Conservation (phyloP, 1,140 invertebrate species). For the Drosophila paulistorum region DNA sequence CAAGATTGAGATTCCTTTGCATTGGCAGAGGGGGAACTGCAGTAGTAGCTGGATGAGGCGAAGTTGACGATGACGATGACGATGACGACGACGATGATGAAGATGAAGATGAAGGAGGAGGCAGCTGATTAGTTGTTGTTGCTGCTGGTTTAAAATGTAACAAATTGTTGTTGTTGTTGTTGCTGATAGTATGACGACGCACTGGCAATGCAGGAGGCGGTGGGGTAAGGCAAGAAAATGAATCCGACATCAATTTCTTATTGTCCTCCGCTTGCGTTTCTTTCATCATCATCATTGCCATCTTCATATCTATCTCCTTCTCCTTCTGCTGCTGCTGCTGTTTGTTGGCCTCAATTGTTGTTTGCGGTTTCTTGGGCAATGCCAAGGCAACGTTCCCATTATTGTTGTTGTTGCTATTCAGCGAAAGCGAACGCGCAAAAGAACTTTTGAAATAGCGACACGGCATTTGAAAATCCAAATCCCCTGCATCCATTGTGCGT, state of each 20-base stretch:
- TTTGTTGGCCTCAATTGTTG: slow-evolving; percentile 57
- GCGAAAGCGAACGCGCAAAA: slow-evolving; percentile 82
- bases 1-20: slow-evolving; percentile 58
- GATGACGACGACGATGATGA: slow-evolving; percentile 23
- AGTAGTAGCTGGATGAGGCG: slow-evolving; percentile 11
- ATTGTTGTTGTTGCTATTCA: slow-evolving; percentile 63
- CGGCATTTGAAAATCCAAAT: slow-evolving; percentile 82
- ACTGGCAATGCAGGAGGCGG: slow-evolving; percentile 70
- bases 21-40: neutral
- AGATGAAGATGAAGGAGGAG: neutral
- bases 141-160: slow-evolving; percentile 52
- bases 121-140: slow-evolving; percentile 53
- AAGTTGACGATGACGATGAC: slow-evolving; percentile 15
- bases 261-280: slow-evolving; percentile 21
- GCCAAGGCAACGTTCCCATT: slow-evolving; percentile 51
- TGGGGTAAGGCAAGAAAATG: slow-evolving; percentile 43
- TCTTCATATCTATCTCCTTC: slow-evolving; percentile 25
- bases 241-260: slow-evolving; percentile 29
- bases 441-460: slow-evolving; percentile 82
- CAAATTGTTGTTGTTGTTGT: slow-evolving; percentile 46
- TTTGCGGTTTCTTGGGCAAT: slow-evolving; percentile 64
- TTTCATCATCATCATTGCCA: slow-evolving; percentile 19
- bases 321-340: slow-evolving; percentile 36
- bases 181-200: slow-evolving; percentile 60
- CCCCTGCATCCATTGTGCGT: slow-evolving; percentile 44